Percentiles rank a stretch among this genome's conserved stretches.
Evolutionary conservation across 2,113 vertebrate species (phyloP).

Genomic region (Tamias sibiricus): DNA sequence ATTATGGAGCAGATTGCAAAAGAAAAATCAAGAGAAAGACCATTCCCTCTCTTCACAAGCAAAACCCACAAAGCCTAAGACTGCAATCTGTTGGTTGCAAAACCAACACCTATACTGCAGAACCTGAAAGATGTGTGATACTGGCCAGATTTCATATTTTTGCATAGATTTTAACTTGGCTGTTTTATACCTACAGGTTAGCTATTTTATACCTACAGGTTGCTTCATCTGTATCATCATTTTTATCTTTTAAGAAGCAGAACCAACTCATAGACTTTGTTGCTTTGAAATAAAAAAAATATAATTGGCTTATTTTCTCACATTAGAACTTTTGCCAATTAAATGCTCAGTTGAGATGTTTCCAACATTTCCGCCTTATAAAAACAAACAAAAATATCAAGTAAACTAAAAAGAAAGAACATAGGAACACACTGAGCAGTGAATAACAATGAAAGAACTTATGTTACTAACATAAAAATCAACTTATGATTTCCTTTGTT

Average conservation of each 20-base stretch:
- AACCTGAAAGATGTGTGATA: not conserved
- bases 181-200: constrained; percentile 31
- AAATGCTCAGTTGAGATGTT: not conserved
- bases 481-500: constrained; percentile 70
- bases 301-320: constrained; percentile 58
- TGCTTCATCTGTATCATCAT: constrained; percentile 15
- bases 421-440: constrained; percentile 47
- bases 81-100: constrained; percentile 53
- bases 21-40: constrained; percentile 82
- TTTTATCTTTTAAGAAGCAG: constrained; percentile 51
- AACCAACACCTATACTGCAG: not conserved
- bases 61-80: constrained; percentile 68
- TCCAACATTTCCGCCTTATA: not conserved
- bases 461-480: constrained; percentile 64
- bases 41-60: constrained; percentile 77
- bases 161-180: constrained; percentile 48
- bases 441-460: constrained; percentile 61
- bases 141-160: constrained; percentile 3
- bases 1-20: constrained; percentile 82
- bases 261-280: constrained; percentile 56
- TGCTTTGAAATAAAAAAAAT: constrained; percentile 61
- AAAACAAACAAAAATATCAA: constrained; percentile 4
- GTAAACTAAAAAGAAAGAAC: constrained; percentile 50
- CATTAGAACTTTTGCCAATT: constrained; percentile 42
- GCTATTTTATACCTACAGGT: constrained; percentile 1